These are phyloP conservation scores for Phoebastria nigripes DNA, from an alignment of 2,797 vertebrate species.

Conservation along the genomic window DNA sequence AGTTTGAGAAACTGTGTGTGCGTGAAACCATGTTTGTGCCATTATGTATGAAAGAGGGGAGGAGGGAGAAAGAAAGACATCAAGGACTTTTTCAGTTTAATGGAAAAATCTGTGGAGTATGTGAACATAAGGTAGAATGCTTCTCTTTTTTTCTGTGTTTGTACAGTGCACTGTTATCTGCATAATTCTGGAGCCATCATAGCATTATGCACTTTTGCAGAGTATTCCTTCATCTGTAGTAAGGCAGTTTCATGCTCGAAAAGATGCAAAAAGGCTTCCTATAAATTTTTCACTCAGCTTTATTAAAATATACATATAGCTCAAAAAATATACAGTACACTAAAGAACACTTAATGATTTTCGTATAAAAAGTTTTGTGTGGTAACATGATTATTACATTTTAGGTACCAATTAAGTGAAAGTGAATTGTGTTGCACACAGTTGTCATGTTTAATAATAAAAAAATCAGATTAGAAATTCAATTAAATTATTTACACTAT, in stretches of 20 bases:
- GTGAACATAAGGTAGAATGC: not conserved
- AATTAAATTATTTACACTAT: not conserved
- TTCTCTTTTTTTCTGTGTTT: not conserved
- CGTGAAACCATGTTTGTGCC: not conserved
- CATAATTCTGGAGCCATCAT: not conserved
- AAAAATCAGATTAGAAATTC: not conserved
- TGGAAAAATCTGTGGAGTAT: not conserved
- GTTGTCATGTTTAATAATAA: not conserved
- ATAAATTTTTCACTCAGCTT: constrained; percentile 48
- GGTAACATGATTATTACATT: not conserved
- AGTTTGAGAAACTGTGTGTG: not conserved
- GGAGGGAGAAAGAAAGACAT: not conserved
- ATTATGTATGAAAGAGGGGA: not conserved
- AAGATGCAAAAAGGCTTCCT: constrained; percentile 44
- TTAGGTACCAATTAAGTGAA: not conserved
- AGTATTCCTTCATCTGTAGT: constrained; percentile 1
- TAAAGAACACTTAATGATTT: not conserved
- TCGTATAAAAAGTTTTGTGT: not conserved
- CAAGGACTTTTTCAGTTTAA: not conserved
- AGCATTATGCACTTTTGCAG: not conserved
- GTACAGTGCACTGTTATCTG: not conserved
- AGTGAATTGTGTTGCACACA: not conserved
- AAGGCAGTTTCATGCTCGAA: constrained; percentile 48
- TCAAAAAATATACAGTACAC: constrained; percentile 14
- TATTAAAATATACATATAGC: constrained; percentile 58